A percentile compares a stretch with the other conserved stretches of the same genome.
These are phyloP conservation scores for Drosophila yakuba DNA, from an alignment of 1,140 invertebrate species.

Conservation along the genomic window DNA sequence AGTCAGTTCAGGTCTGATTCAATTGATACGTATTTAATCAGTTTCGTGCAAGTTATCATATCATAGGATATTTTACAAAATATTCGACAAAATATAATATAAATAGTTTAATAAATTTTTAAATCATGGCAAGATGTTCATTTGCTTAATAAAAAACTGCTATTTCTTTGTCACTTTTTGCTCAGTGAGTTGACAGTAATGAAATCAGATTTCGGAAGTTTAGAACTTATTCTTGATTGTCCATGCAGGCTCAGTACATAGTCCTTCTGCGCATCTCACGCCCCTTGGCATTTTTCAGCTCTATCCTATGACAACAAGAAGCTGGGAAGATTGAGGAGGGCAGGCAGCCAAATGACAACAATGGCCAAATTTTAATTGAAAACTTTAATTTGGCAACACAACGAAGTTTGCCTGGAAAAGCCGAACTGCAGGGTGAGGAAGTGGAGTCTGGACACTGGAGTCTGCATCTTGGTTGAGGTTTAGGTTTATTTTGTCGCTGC, in stretches of 20 bases:
- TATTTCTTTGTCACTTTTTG: not conserved
- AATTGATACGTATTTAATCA: too few relatives aligned
- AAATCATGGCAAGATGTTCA: too few relatives aligned
- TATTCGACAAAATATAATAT: too few relatives aligned
- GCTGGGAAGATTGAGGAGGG: conserved; percentile 36
- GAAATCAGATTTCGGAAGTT: conserved; percentile 10
- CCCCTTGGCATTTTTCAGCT: conserved; percentile 18
- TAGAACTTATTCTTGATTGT: conserved; percentile 18
- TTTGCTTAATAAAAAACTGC: too few relatives aligned
- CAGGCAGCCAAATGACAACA: conserved; percentile 60
- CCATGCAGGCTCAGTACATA: not conserved
- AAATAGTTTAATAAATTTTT: too few relatives aligned
- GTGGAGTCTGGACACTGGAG: conserved; percentile 39
- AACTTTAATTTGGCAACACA: conserved; percentile 79
- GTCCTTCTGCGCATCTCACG: conserved; percentile 30
- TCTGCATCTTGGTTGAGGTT: conserved; percentile 65
- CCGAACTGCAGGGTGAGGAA: not conserved
- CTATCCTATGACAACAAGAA: conserved; percentile 48
- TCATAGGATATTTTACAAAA: too few relatives aligned
- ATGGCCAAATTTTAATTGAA: conserved; percentile 79
- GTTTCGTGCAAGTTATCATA: too few relatives aligned
- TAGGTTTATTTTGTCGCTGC: conserved; percentile 39
- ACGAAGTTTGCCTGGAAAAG: conserved; percentile 36
- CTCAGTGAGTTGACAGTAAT: not conserved
- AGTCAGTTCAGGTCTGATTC: too few relatives aligned